Percentiles rank a stretch among this genome's conserved stretches.
These are phyloP conservation scores for Onychorhynchus coronatus DNA, from an alignment of 2,113 vertebrate genomes.

Conservation along the genomic window DNA sequence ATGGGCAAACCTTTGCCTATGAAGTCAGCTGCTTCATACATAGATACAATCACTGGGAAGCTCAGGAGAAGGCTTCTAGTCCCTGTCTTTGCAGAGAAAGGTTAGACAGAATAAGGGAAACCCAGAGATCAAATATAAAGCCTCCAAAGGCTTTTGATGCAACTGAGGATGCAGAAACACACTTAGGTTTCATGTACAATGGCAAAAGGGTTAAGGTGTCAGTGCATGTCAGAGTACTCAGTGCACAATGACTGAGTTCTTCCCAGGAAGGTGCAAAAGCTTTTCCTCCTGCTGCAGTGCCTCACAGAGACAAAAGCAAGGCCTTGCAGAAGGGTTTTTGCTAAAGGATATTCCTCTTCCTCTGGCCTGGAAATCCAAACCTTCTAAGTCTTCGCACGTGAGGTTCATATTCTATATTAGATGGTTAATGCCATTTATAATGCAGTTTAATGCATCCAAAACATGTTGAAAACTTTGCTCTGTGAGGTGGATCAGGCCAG, in stretches of 20 bases:
- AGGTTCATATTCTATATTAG: neutral
- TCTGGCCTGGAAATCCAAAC: neutral
- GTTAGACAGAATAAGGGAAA: neutral
- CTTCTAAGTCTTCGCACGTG: neutral
- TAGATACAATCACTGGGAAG: neutral
- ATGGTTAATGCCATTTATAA: neutral
- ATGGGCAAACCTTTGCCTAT: neutral
- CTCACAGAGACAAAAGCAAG: neutral
- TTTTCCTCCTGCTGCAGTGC: neutral
- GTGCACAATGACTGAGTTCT: neutral
- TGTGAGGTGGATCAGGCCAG: neutral
- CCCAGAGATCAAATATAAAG: neutral
- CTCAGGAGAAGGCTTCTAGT: neutral
- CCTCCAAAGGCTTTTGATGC: neutral
- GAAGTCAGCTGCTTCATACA: neutral
- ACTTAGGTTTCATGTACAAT: neutral
- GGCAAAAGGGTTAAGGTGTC: neutral
- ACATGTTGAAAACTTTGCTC: neutral
- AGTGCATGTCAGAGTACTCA: neutral
- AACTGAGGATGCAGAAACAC: neutral
- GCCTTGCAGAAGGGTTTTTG: neutral
- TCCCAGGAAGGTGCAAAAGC: neutral
- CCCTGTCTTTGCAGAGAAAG: neutral
- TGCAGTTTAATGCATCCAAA: neutral
- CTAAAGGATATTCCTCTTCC: neutral